A percentile compares a stretch with the other conserved stretches of the same genome.
Evolutionary conservation across 2,113 vertebrate genomes (phyloP).

Genomic region (Rhinoderma darwinii): DNA sequence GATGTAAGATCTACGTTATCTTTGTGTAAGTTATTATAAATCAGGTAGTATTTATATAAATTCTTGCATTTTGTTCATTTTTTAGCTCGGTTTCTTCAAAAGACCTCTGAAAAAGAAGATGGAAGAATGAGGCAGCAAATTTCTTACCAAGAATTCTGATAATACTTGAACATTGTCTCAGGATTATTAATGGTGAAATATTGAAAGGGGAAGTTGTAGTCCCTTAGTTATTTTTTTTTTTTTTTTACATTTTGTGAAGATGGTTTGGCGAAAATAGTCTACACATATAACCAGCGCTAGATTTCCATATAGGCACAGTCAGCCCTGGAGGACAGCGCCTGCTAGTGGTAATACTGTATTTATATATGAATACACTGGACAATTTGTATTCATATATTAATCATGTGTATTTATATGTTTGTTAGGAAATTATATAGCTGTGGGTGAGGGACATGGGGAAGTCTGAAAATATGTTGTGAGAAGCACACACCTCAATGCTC

Average conservation of each 20-base stretch:
- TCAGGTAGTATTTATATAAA: no score
- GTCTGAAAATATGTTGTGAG: no score
- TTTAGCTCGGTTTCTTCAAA: slow-evolving; percentile 82
- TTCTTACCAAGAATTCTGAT: background rate
- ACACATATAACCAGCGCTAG: background rate
- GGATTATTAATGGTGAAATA: background rate
- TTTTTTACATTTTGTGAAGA: no score
- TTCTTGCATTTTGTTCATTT: background rate
- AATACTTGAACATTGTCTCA: slow-evolving; percentile 48
- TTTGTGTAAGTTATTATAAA: no score
- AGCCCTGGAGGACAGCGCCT: background rate
- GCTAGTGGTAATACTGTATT: background rate
- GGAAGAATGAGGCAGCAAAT: slow-evolving; percentile 66
- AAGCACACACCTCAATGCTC: no score
- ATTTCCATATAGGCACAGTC: background rate
- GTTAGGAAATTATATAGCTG: background rate
- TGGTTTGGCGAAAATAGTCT: background rate
- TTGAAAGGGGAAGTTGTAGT: background rate
- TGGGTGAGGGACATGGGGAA: no score
- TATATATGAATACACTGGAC: background rate
- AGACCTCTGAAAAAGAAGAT: slow-evolving; percentile 82
- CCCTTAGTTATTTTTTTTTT: background rate
- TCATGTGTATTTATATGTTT: background rate
- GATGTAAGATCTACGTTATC: no score
- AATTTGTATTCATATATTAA: background rate